Conservation (phyloP, 2,113 vertebrate species). For the Hippocampus mohnikei region DNA sequence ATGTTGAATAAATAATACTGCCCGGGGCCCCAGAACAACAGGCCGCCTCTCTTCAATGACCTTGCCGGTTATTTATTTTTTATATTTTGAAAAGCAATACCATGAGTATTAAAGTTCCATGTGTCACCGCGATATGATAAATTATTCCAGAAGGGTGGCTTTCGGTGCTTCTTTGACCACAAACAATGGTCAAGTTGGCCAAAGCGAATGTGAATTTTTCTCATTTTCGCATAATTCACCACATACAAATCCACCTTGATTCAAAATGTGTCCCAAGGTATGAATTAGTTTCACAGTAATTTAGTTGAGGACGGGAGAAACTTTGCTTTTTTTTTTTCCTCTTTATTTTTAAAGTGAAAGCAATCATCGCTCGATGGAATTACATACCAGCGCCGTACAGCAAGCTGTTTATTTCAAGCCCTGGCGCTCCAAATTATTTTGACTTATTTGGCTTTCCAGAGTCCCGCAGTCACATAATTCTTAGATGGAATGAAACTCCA, state of each 20-base stretch:
- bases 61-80: conserved; percentile 27
- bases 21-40: conserved; percentile 1
- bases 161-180: neutral
- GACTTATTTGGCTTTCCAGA: conserved; percentile 34
- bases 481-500: conserved; percentile 25
- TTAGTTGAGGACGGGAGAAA: neutral
- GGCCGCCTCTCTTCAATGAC: conserved; percentile 18
- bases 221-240: neutral
- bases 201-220: neutral
- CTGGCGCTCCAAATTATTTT: conserved; percentile 48
- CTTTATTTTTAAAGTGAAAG: neutral
- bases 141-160: conserved; percentile 4
- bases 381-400: conserved; percentile 17
- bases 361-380: conserved; percentile 12
- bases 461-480: conserved; percentile 26
- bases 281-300: neutral
- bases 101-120: neutral
- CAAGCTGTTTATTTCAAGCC: conserved; percentile 54
- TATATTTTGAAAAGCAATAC: conserved; percentile 2
- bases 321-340: neutral
- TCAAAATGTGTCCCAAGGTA: neutral
- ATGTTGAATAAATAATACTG: conserved; percentile 21
- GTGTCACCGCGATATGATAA: conserved; percentile 15
- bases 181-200: neutral
- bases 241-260: neutral